Evolutionary conservation across 2,113 vertebrate genomes (phyloP).

Genomic region (Miniopterus natalensis): DNA sequence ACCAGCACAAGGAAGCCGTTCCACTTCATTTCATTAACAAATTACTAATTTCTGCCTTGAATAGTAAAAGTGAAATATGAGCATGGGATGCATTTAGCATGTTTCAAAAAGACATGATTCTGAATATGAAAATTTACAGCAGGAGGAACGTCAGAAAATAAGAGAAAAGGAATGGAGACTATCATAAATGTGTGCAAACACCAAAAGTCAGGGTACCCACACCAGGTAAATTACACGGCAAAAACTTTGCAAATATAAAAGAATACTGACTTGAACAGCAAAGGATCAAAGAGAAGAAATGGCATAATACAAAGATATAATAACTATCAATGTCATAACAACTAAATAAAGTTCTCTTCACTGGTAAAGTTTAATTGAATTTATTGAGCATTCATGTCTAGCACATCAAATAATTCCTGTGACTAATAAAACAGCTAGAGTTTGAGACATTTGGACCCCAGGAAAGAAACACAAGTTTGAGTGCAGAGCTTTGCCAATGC

Average conservation of each 20-base stretch:
- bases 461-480: neutral
- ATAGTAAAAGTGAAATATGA: neutral
- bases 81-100: neutral
- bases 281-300: neutral
- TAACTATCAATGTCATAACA: neutral
- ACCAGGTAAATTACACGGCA: neutral
- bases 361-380: neutral
- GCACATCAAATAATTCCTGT: neutral
- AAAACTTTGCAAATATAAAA: constrained; percentile 2
- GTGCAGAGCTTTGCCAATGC: neutral
- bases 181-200: neutral
- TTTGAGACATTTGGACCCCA: neutral
- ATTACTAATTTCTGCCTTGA: neutral
- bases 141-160: neutral
- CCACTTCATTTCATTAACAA: neutral
- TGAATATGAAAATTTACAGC: neutral
- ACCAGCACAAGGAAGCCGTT: neutral
- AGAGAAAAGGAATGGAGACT: neutral
- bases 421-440: neutral
- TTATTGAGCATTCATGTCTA: neutral
- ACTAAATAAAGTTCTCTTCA: neutral
- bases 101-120: neutral
- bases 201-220: neutral
- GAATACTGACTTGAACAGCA: neutral
- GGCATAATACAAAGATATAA: neutral